Base-by-base conservation (phyloP, 2,113 vertebrate species). In the Semicossyphus pulcher region DNA sequence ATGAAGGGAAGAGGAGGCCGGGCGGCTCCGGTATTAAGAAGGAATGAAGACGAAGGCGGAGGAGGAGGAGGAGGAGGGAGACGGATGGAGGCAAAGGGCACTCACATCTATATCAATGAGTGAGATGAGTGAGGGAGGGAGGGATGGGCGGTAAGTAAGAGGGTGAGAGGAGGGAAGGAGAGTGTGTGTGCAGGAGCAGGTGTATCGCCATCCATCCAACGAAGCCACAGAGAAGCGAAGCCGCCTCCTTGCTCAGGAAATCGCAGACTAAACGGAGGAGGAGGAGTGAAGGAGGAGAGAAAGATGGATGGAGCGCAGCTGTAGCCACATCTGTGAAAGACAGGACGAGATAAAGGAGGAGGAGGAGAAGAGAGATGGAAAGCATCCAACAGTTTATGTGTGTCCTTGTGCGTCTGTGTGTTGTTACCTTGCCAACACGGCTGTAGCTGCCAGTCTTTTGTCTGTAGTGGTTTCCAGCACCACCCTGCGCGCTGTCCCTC, bases 31-130 rank as follows among this genome's bases (percentile, higher is more conserved):
- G 34, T 29, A 63, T 75, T 53, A 78, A 31, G 31, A 28, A 44
- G 65, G 62, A 77, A 32, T 20, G 57, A 80, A 74, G 59, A 57
- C 60, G 45, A 72, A 59, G 72, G 49, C 0, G 0, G 69, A 52
- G 59, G 64, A 74, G 18, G 47, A 77, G 44, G 59, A 16, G 45
- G 44, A 37, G n/a, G 42, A 26, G 63, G 32, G 56, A 84, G 76
- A 83, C 49, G 60, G 44, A 84, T 81, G 51, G 66, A 81, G 72
- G 64, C 80, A 84, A 72, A 86, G 80, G 82, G 16, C 63, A 72
- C 64, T 57, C 58, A 54, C 88, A 91, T 92, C 78, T 86, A 51
- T 86, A 87, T 87, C 83, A 85, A 81, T 88, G 86, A 88, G 48
- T 78, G 20, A 72, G 83, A 82, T 86, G 45, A 61, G 76, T 26